Evolutionary conservation across 2,888 invertebrate genomes (phyloP), one percentile per base, ranked within the genome.

Genomic region (Troglohyphantes excavatus): DNA sequence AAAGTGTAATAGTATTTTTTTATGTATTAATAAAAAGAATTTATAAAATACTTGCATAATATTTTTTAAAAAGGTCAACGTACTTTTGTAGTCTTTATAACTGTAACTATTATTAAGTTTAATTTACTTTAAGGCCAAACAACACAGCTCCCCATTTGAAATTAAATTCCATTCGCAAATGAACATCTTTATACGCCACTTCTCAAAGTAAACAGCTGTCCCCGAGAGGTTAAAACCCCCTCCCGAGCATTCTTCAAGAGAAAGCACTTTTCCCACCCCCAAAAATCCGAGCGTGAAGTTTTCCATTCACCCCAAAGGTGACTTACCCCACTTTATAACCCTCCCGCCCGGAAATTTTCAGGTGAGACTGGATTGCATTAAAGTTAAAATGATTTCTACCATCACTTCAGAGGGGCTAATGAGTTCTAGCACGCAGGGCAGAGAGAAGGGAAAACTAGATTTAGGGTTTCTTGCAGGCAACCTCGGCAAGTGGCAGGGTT

Each of bases 331-430:
- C 27, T 65, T 13, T 23, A 11, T 65, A 65, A 21, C 65, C 7
- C 6, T 5, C 53, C 70, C 46, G 43, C 59, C 63, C 29, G 70
- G 76, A 46, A 85, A 78, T 78, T 85, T 85, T 85, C 85, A 85
- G 85, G 76, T 85, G 70, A 39, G 63, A 84, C 68, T 59, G 75
- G 67, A 85, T 76, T 85, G 85, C 78, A 78, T 85, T 85, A 85
- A 85, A 85, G 85, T 85, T 85, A 85, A 85, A 85, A 85, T 85
- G 85, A 85, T 85, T 85, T 85, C 68, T 68, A 46, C 59, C 85
- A 85, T 85, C 76, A 68, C 78, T 78, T 82, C 68, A 19, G 53
- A 19, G 61, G 61, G 61, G 70, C 75, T 85, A 85, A 85, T 85
- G 85, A 85, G 85, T 78, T 76, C 39, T 76, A 70, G 68, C 85